Base-by-base conservation (phyloP, 2,797 vertebrate genomes). In the Pipistrellus nathusii region DNA sequence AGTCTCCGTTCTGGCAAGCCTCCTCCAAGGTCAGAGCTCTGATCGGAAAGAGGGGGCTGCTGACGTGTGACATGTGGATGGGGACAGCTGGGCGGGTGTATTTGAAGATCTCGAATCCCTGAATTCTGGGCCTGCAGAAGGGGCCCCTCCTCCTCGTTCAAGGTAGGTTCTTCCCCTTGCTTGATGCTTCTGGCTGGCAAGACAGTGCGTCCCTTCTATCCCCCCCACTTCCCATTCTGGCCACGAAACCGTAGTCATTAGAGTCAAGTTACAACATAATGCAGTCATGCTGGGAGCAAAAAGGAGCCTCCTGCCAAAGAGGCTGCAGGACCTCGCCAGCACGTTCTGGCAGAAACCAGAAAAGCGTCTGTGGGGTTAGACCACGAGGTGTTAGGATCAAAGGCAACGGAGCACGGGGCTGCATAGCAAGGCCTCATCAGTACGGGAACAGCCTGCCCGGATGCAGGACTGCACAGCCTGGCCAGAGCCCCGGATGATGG, bases 321-420 rank as follows among this genome's bases (percentile, higher is more conserved):
- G 86, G 13, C 35, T 46, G 23, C 11, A 8, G 88, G 41, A 41
- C n/a, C 21, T 17, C 35, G 81, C n/a, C 71, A 44, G 1, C 41
- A 1, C 6, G 7, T 20, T 23, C 62, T 59, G 85, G 71, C 69
- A 68, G 69, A 55, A 59, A 72, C 44, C 44, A 9, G 44, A 71
- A 62, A 23, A n/a, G 38, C 0, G 7, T 18, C 17, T 3, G 0
- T 17, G 75, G 21, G 85, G 14, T 38, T 38, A 25, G 77, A 41
- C 59, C 44, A 32, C 0, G 7, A 69, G 53, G 1, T 23, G 38
- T 83, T 2, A 4, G 38, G 35, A 53, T 59, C 13, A 15, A 44
- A 57, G 78, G 75, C 27, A 5, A 20, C 0, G 23, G 20, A n/a
- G 21, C 0, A 1, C 0, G 44, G 44, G 15, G 35, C 6, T 9